These are phyloP conservation scores for Caenorhabditis sp. DNA, from an alignment of 2,888 invertebrate species.

Conservation along the genomic window DNA sequence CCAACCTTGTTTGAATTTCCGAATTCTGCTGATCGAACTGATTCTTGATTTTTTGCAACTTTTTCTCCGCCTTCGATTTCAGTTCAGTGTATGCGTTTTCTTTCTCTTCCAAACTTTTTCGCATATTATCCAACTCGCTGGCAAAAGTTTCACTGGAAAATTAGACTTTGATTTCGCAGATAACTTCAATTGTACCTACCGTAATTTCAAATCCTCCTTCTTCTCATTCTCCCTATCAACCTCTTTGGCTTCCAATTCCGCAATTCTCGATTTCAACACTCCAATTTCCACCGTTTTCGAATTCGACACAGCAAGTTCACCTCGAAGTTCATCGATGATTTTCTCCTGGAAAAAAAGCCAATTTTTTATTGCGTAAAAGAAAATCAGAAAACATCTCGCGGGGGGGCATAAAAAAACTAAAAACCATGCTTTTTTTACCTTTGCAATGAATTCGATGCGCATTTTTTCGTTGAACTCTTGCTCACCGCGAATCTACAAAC, in stretches of 20 bases:
- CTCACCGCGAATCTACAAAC: slow-evolving; percentile 1
- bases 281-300: slow-evolving; percentile 3
- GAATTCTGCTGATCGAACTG: slow-evolving; percentile 4
- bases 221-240: slow-evolving; percentile 33
- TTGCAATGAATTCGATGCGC: slow-evolving; percentile 53
- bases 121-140: slow-evolving; percentile 26
- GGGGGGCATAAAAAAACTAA: not conserved
- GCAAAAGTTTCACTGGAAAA: slow-evolving; percentile 38
- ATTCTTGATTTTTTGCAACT: slow-evolving; percentile 35
- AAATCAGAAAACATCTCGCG: not conserved
- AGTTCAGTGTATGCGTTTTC: slow-evolving; percentile 25
- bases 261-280: slow-evolving; percentile 27
- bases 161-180: not conserved
- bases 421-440: slow-evolving; percentile 25
- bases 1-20: slow-evolving; percentile 12
- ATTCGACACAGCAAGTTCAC: slow-evolving; percentile 15
- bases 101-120: slow-evolving; percentile 13
- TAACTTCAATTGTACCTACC: slow-evolving; percentile 12
- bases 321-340: slow-evolving; percentile 35
- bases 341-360: slow-evolving; percentile 41
- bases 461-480: slow-evolving; percentile 49
- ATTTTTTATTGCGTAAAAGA: too few species aligned
- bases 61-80: slow-evolving; percentile 40
- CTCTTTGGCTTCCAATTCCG: slow-evolving; percentile 19
- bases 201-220: slow-evolving; percentile 29